phyloP scores from a whole-genome alignment of 2,888 invertebrate genomes.

The Tanaodytes sp. region DNA sequence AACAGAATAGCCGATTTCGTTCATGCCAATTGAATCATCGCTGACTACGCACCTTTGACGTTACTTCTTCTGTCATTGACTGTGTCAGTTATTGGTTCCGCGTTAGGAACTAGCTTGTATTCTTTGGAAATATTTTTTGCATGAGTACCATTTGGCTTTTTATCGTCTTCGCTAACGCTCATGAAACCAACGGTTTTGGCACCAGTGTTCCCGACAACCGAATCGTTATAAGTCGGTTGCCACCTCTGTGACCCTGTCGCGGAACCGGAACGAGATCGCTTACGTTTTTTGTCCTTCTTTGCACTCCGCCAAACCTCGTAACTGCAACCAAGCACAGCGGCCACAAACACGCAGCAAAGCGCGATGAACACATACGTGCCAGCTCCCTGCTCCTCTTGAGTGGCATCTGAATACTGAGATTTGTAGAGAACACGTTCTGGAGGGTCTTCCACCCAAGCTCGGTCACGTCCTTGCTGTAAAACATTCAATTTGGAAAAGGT shows the following conservation, averaged over 20 bases:
- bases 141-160: slow-evolving; percentile 71
- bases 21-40: no score
- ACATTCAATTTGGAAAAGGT: slow-evolving; percentile 1
- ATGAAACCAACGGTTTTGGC: slow-evolving; percentile 69
- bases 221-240: slow-evolving; percentile 65
- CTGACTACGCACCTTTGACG: slow-evolving; percentile 64
- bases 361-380: slow-evolving; percentile 86
- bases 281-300: slow-evolving; percentile 65
- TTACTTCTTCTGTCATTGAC: slow-evolving; percentile 66
- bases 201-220: slow-evolving; percentile 56
- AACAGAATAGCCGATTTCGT: no score
- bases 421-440: slow-evolving; percentile 84
- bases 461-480: slow-evolving; percentile 75
- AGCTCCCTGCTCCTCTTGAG: slow-evolving; percentile 85
- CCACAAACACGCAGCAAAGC: slow-evolving; percentile 82
- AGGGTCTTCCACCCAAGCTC: slow-evolving; percentile 89
- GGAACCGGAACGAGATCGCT: slow-evolving; percentile 53
- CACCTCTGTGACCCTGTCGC: slow-evolving; percentile 64
- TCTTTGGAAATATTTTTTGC: slow-evolving; percentile 66
- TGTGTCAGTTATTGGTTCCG: slow-evolving; percentile 62
- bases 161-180: slow-evolving; percentile 63
- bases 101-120: slow-evolving; percentile 67
- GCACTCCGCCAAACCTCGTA: slow-evolving; percentile 78
- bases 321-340: slow-evolving; percentile 79
- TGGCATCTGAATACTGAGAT: slow-evolving; percentile 82